These are phyloP conservation scores for Motacilla alba DNA, from an alignment of 2,113 vertebrate genomes.

Conservation along the genomic window DNA sequence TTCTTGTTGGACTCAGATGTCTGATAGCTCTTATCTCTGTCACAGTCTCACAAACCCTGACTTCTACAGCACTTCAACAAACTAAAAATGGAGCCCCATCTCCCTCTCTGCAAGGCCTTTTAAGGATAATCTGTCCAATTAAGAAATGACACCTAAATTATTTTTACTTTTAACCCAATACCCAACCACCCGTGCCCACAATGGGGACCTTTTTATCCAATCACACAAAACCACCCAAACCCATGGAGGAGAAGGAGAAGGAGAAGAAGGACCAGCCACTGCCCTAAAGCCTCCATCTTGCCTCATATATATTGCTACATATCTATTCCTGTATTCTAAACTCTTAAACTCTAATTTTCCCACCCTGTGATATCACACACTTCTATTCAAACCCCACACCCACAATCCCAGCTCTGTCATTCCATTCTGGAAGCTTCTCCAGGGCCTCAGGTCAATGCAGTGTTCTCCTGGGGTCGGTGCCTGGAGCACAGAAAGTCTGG, in stretches of 20 bases:
- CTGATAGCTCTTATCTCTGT: background rate
- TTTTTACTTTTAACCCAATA: background rate
- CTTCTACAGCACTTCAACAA: background rate
- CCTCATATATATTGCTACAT: background rate
- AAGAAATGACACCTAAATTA: background rate
- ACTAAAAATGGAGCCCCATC: background rate
- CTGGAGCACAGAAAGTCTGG: background rate
- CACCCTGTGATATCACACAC: background rate
- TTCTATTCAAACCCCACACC: background rate
- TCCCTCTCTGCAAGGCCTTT: background rate
- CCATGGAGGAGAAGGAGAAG: background rate
- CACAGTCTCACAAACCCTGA: background rate
- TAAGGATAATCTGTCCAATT: background rate
- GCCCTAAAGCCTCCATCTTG: background rate
- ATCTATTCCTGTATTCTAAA: background rate
- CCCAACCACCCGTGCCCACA: accelerated
- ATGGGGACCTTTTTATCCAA: background rate
- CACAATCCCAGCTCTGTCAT: background rate
- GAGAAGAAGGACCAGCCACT: background rate
- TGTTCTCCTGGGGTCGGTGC: background rate
- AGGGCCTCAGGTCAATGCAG: background rate
- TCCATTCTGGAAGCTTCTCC: background rate
- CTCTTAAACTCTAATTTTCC: background rate
- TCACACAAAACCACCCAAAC: background rate
- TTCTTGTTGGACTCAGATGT: background rate